Evolutionary conservation across 2,113 vertebrate species (phyloP).

Genomic region (Halichoeres trimaculatus): DNA sequence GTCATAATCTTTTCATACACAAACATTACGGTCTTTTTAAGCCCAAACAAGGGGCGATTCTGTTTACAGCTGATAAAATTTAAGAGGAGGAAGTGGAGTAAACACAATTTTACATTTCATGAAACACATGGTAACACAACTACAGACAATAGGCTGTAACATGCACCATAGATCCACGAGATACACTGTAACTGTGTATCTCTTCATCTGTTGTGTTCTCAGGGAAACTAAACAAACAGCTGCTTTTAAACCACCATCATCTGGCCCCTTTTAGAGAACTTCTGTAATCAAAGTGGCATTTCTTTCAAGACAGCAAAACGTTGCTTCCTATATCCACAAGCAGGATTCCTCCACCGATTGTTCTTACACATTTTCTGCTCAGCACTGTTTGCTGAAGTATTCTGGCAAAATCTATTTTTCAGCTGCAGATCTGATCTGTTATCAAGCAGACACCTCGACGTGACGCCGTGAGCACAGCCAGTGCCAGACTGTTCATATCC

Average conservation of each 20-base stretch:
- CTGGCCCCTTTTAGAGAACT: conserved; percentile 39
- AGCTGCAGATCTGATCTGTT: conserved; percentile 48
- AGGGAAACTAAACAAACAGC: conserved; percentile 19
- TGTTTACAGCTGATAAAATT: conserved; percentile 69
- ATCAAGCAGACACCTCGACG: conserved; percentile 42
- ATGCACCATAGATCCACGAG: conserved; percentile 25
- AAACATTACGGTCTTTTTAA: conserved; percentile 54
- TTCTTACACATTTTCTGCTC: neutral
- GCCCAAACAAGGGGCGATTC: conserved; percentile 65
- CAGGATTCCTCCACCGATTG: conserved; percentile 2
- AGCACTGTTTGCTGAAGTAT: conserved; percentile 29
- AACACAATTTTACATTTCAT: conserved; percentile 63
- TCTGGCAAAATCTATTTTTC: conserved; percentile 44
- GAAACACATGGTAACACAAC: conserved; percentile 48
- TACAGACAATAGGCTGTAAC: conserved; percentile 36
- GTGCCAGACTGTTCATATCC: conserved; percentile 46
- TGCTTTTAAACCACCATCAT: conserved; percentile 42
- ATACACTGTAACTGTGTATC: conserved; percentile 10
- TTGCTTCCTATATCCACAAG: neutral
- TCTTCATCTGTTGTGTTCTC: conserved; percentile 37
- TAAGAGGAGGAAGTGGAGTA: conserved; percentile 59
- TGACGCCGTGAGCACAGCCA: conserved; percentile 36
- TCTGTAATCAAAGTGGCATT: conserved; percentile 41
- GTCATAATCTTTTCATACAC: conserved; percentile 38
- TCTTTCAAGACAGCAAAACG: conserved; percentile 13